Percentiles rank a stretch among this genome's conserved stretches.
These are phyloP conservation scores for Xylophagus ater DNA, from an alignment of 2,888 invertebrate genomes.

Conservation along the genomic window DNA sequence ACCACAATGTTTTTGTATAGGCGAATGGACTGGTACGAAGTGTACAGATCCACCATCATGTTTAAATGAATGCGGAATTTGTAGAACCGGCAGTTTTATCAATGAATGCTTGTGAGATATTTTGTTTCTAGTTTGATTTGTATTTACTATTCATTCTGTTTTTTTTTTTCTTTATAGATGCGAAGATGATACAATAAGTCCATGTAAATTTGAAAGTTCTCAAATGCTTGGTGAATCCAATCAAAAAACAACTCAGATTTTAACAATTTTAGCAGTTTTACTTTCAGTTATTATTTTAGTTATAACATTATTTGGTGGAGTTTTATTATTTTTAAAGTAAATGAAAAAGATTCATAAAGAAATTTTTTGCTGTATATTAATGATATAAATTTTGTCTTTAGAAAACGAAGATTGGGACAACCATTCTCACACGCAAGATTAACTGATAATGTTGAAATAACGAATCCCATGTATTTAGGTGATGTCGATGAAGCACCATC, in stretches of 20 bases:
- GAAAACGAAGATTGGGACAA: constrained; percentile 43
- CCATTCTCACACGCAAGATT: constrained; percentile 70
- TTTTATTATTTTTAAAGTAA: constrained; percentile 40
- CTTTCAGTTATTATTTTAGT: constrained; percentile 29
- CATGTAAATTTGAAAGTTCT: constrained; percentile 35
- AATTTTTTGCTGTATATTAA: constrained; percentile 4
- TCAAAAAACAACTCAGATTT: constrained; percentile 25
- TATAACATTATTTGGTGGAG: constrained; percentile 30
- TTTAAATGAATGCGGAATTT: constrained; percentile 32
- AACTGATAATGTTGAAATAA: constrained; percentile 74
- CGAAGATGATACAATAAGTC: constrained; percentile 27
- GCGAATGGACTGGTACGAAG: constrained; percentile 45
- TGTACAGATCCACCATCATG: constrained; percentile 43
- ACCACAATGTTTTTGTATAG: constrained; percentile 46
- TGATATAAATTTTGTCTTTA: constrained; percentile 22
- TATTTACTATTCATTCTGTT: constrained; percentile 20
- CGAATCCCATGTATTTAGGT: constrained; percentile 76
- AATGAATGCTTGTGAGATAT: constrained; percentile 34
- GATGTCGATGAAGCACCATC: constrained; percentile 54
- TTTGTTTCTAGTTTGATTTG: not conserved
- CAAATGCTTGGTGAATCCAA: constrained; percentile 30
- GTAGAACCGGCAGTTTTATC: constrained; percentile 34
- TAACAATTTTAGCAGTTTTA: constrained; percentile 31
- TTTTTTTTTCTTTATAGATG: constrained; percentile 25
- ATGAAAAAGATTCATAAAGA: constrained; percentile 19